Evolutionary conservation across 2,113 vertebrate species (phyloP), one percentile per base, ranked within the genome.

Genomic region (Regulus satrapa): DNA sequence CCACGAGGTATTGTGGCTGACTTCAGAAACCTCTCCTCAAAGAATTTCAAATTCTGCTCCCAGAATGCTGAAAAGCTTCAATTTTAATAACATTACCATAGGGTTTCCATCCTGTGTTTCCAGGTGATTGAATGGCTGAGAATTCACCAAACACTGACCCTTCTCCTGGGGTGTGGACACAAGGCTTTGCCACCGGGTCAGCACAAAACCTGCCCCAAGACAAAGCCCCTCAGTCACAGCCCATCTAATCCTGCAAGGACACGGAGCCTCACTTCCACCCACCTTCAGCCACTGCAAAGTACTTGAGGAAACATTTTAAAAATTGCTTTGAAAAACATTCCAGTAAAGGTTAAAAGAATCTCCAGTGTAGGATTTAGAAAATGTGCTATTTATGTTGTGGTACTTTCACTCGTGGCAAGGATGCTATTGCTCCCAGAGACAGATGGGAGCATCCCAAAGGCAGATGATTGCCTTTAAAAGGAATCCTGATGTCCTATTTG

Each of bases 361-460:
- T 28, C 64, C 89, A 91, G 18, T 8, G 5, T 25, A 51, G 20
- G 45, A 69, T 61, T 66, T 73, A 38, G 19, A 45, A 45, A 56
- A 48, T 1, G 0, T 49, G 28, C 45, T 36, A 28, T 45, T 62
- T 82, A 63, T 9, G 3, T 15, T 28, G 8, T 5, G 9, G 8
- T 46, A 9, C 4, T 54, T 38, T 49, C 40, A 68, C 24, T 69
- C 54, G 56, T 18, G 71, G 17, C 40, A 49, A 48, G 5, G 23
- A 61, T 48, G 45, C 28, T 62, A 74, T 36, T 85, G 28, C 28
- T 56, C 38, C 25, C 40, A 67, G 43, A 88, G 38, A 45, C 28
- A 64, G 31, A 75, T 43, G 21, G 25, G 52, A 76, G 31, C 13
- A 8, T 43, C 20, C 54, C 31, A 58, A 43, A 56, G 17, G n/a